Base-by-base conservation (phyloP, 2,113 vertebrate species). In the Proterorhinus semilunaris region DNA sequence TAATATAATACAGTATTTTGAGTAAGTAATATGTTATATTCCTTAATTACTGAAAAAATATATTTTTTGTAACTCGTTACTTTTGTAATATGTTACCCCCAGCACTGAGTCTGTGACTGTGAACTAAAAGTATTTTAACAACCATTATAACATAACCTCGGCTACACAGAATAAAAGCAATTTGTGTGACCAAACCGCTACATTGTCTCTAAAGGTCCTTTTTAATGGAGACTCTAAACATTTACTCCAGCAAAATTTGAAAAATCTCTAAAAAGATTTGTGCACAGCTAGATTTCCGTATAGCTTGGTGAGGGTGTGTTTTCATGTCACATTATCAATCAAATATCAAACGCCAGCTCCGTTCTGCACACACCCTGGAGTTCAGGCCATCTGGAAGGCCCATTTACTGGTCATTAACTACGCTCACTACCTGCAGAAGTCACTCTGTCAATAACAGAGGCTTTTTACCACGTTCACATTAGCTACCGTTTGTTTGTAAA, bases 371-470 rank as follows among this genome's bases (percentile, higher is more conserved):
- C 72, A 69, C 85, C 86, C 82, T 62, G 74, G 76, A 87, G 87
- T 59, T 72, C 66, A 54, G 71, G 75, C 87, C 88, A 91, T 89
- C 87, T 91, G 90, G 87, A 83, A 71, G 9, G 6, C 44, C 63
- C 78, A 75, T 83, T 74, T 83, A 78, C 68, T 69, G 72, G 69
- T 86, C 71, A 82, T 87, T 84, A 86, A 81, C 72, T 47, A 48
- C 12, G 62, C 64, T 75, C 66, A 4, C 76, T 47, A 72, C 66
- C 74, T 27, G 4, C 62, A 79, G 58, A 65, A 17, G 42, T 71
- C 16, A 58, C 36, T 68, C 62, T 65, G 61, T 52, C 53, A 67
- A 45, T 16, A 27, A 55, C 46, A 49, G 73, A 49, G 71, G 50
- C 65, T 27, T 52, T 44, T 43, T 57, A 72, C 58, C 27, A 27